Evolutionary conservation across 2,888 invertebrate species (phyloP).

Genomic region (Yponomeuta malinellus): DNA sequence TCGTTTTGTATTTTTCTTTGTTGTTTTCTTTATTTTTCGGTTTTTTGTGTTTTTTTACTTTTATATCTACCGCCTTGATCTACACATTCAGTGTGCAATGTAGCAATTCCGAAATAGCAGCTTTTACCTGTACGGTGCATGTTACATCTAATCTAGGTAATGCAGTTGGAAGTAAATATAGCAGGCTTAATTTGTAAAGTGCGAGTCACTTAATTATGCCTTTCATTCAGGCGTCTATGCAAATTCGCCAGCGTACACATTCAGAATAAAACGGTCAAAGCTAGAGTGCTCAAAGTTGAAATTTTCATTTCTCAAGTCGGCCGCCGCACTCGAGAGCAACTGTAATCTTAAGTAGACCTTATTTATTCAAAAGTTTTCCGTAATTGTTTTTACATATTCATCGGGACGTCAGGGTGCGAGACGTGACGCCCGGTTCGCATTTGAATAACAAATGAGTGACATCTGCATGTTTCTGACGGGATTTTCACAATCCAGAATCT

Average conservation of each 20-base stretch:
- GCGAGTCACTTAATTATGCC: neutral
- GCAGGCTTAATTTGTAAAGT: no score
- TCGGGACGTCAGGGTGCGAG: slow-evolving; percentile 63
- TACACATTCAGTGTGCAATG: no score
- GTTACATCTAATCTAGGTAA: no score
- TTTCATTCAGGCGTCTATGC: neutral
- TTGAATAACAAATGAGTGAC: slow-evolving; percentile 72
- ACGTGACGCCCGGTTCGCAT: slow-evolving; percentile 55
- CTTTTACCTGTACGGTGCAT: no score
- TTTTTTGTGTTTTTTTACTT: no score
- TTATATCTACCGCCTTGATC: no score
- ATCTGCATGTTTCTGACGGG: slow-evolving; percentile 56
- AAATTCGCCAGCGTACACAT: neutral
- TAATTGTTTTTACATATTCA: slow-evolving; percentile 73
- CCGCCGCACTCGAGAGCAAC: neutral
- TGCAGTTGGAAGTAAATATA: no score
- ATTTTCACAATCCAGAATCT: slow-evolving; percentile 46
- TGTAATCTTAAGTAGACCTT: slow-evolving; percentile 15
- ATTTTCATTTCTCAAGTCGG: neutral
- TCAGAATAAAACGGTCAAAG: neutral
- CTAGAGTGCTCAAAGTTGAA: neutral
- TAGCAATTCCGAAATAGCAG: no score
- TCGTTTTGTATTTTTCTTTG: no score
- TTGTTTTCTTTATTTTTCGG: no score
- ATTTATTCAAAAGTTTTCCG: slow-evolving; percentile 59